A percentile compares a stretch with the other conserved stretches of the same genome.
Conservation (phyloP, 2,113 vertebrate genomes). For the Hemiprocne comata region DNA sequence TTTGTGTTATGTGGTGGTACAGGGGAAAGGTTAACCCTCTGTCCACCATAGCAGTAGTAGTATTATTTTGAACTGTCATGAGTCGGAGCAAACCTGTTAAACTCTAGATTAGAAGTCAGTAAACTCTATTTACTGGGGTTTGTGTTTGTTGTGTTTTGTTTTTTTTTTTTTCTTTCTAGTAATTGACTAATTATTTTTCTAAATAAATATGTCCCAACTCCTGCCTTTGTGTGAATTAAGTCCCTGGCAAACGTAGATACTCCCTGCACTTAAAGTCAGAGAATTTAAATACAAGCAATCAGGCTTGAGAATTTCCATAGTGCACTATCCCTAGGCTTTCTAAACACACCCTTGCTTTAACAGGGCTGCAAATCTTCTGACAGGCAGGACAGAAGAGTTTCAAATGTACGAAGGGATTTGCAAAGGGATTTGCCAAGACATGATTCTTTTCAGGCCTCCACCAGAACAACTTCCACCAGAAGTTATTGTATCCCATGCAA, state of each 20-base stretch:
- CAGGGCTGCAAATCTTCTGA: background rate
- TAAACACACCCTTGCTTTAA: background rate
- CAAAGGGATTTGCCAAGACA: background rate
- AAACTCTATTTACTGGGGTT: background rate
- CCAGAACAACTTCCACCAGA: background rate
- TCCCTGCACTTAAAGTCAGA: background rate
- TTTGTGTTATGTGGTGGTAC: background rate
- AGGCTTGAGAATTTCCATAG: background rate
- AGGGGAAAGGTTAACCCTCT: constrained; percentile 13
- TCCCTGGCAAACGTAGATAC: background rate
- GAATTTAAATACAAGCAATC: background rate
- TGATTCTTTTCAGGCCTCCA: background rate
- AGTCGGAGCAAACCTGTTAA: background rate
- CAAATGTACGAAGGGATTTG: background rate
- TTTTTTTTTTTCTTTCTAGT: too few species aligned
- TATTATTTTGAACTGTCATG: background rate
- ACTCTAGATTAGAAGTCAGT: background rate
- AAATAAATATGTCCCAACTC: background rate
- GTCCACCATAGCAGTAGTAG: background rate
- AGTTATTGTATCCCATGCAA: background rate
- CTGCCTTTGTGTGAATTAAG: background rate
- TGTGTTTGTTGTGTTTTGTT: background rate
- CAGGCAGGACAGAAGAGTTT: background rate
- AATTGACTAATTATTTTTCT: background rate
- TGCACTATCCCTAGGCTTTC: background rate